A percentile compares a stretch with the other conserved stretches of the same genome.
Conservation (phyloP, 1,140 invertebrate genomes). For the Zaprionus lachaisei region DNA sequence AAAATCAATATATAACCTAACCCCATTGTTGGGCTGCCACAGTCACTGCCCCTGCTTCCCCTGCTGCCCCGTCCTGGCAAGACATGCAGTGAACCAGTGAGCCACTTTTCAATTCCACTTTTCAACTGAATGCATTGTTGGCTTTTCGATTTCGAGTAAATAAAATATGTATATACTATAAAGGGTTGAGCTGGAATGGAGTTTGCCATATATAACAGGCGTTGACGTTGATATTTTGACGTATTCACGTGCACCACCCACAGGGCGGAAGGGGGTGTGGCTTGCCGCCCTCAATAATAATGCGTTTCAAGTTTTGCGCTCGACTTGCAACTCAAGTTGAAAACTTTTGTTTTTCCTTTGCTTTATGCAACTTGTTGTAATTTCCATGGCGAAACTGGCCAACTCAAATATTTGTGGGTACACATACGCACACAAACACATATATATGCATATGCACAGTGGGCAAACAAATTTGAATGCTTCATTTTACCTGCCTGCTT, state of each 20-base stretch:
- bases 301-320: conserved; percentile 11
- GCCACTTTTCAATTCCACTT: conserved; percentile 26
- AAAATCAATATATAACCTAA: conserved; percentile 74
- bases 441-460: background rate
- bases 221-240: conserved; percentile 4
- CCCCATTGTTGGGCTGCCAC: conserved; percentile 41
- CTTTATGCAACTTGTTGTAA: conserved; percentile 38
- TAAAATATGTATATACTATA: conserved; percentile 22
- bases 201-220: background rate
- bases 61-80: background rate
- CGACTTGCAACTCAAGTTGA: conserved; percentile 15
- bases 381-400: conserved; percentile 32
- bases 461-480: background rate
- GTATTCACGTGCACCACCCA: background rate
- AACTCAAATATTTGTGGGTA: conserved; percentile 46
- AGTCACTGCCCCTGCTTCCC: too few relatives aligned
- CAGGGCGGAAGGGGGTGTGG: background rate
- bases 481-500: background rate
- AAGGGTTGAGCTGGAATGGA: too few relatives aligned
- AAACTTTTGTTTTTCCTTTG: conserved; percentile 29
- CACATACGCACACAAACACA: background rate
- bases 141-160: conserved; percentile 39
- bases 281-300: background rate
- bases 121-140: conserved; percentile 32
- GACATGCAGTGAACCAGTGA: conserved; percentile 30